These are phyloP conservation scores for Melipona bicolor DNA, from an alignment of 2,888 invertebrate genomes.

Conservation along the genomic window DNA sequence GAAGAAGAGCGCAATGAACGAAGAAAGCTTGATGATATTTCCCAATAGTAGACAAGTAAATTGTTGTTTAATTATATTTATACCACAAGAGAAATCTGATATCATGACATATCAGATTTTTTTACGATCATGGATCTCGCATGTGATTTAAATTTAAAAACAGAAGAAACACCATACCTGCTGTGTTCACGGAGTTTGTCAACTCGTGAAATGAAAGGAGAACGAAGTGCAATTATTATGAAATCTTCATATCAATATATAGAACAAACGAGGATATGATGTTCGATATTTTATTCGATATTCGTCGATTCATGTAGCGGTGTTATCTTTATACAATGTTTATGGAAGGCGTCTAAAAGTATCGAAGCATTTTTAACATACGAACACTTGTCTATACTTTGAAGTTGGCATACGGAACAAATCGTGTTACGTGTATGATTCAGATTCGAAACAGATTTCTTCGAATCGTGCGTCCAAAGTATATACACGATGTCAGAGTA, in stretches of 20 bases:
- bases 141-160: slow-evolving; percentile 54
- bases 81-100: slow-evolving; percentile 72
- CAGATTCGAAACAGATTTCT: slow-evolving; percentile 51
- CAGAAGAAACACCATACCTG: slow-evolving; percentile 43
- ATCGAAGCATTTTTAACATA: slow-evolving; percentile 59
- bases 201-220: slow-evolving; percentile 40
- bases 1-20: slow-evolving; percentile 18
- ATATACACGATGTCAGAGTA: slow-evolving; percentile 14
- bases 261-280: slow-evolving; percentile 37
- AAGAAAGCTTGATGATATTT: slow-evolving; percentile 43
- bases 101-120: slow-evolving; percentile 81
- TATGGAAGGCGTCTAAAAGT: slow-evolving; percentile 57
- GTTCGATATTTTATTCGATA: slow-evolving; percentile 57
- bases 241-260: slow-evolving; percentile 5
- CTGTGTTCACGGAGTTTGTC: slow-evolving; percentile 54
- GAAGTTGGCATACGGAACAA: slow-evolving; percentile 49
- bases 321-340: slow-evolving; percentile 56
- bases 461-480: slow-evolving; percentile 58
- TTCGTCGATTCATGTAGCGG: slow-evolving; percentile 44
- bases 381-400: slow-evolving; percentile 53
- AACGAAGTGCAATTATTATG: slow-evolving; percentile 70
- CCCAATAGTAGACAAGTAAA: slow-evolving; percentile 57
- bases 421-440: slow-evolving; percentile 53
- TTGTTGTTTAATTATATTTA: slow-evolving; percentile 65
- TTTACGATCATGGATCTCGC: slow-evolving; percentile 60